Conservation (phyloP, 2,888 invertebrate species). For the Melipona beecheii region DNA sequence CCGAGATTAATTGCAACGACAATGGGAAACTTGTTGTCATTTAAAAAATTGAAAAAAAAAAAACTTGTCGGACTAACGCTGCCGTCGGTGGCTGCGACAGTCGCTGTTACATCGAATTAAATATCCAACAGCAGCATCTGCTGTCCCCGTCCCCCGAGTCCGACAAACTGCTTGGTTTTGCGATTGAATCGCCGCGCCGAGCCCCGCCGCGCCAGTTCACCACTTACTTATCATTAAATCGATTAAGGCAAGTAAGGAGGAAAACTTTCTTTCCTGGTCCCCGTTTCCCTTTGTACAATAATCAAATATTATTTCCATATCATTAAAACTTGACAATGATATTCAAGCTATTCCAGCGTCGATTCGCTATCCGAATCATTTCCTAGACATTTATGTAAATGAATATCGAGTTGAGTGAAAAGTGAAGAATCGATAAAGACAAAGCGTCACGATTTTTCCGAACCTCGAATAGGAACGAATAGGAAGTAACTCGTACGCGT, state of each 20-base stretch:
- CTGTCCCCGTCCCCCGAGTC: background rate
- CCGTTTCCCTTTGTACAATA: slow-evolving; percentile 10
- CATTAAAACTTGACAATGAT: slow-evolving; percentile 42
- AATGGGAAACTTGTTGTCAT: background rate
- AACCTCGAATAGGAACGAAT: background rate
- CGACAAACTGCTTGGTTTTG: background rate
- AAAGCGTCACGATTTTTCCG: background rate
- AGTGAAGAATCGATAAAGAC: background rate
- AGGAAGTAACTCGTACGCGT: background rate
- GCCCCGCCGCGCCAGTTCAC: background rate
- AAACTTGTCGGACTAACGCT: background rate
- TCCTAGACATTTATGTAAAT: slow-evolving; percentile 42
- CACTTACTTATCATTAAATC: slow-evolving; percentile 18
- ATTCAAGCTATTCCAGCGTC: slow-evolving; percentile 2
- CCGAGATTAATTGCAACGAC: background rate
- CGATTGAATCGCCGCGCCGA: background rate
- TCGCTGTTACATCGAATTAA: background rate
- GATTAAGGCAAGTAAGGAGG: background rate
- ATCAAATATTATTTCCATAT: slow-evolving; percentile 51
- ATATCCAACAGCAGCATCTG: background rate
- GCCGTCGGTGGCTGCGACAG: background rate
- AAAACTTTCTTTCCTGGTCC: background rate
- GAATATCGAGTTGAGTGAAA: background rate
- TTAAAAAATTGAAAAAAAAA: background rate
- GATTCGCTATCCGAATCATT: background rate